A percentile compares a stretch with the other conserved stretches of the same genome.
Evolutionary conservation across 2,888 invertebrate species (phyloP).

Genomic region (Ligdia adustata): DNA sequence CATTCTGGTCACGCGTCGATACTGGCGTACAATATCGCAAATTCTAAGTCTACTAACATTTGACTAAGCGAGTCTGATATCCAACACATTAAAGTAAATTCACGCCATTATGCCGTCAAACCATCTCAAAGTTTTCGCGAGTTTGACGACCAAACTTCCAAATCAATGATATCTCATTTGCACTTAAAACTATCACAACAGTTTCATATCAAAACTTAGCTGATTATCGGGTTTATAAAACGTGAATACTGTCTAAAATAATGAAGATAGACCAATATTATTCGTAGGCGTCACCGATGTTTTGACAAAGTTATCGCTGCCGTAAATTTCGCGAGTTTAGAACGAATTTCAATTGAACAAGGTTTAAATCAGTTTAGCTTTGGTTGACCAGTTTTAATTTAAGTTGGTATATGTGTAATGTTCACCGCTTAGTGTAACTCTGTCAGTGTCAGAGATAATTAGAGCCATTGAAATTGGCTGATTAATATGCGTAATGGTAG

Average conservation of each 20-base stretch:
- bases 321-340: background rate
- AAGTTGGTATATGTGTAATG: slow-evolving; percentile 45
- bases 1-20: too few relatives aligned
- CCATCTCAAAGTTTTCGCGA: slow-evolving; percentile 22
- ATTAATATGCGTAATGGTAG: slow-evolving; percentile 75
- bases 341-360: slow-evolving; percentile 15
- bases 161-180: slow-evolving; percentile 29
- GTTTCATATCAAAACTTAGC: slow-evolving; percentile 30
- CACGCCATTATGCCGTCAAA: slow-evolving; percentile 21
- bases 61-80: slow-evolving; percentile 5
- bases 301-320: slow-evolving; percentile 31
- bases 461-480: slow-evolving; percentile 78
- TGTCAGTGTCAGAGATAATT: slow-evolving; percentile 79
- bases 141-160: slow-evolving; percentile 25
- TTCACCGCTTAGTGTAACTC: slow-evolving; percentile 71
- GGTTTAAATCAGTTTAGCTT: slow-evolving; percentile 24
- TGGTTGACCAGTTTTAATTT: slow-evolving; percentile 15
- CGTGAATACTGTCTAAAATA: slow-evolving; percentile 40
- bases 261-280: slow-evolving; percentile 50
- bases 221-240: slow-evolving; percentile 31
- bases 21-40: too few relatives aligned
- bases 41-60: too few relatives aligned
- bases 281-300: slow-evolving; percentile 41
- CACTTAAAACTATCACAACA: slow-evolving; percentile 26
- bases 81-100: slow-evolving; percentile 17